Percentiles rank a stretch among this genome's conserved stretches.
Conservation (phyloP, 35 echinoderm and acorn worm species). For the Nesometra sesokonis region DNA sequence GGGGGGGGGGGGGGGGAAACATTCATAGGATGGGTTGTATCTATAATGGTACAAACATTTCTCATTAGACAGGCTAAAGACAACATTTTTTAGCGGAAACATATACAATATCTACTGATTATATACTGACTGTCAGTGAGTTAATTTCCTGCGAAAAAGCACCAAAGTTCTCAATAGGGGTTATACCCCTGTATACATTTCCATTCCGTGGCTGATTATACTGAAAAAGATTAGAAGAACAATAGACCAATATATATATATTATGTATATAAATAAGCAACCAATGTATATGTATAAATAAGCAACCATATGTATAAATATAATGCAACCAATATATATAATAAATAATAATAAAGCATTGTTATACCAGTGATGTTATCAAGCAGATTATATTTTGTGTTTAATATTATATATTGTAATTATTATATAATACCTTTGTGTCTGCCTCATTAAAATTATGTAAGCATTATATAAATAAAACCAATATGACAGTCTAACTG, state of each 20-base stretch:
- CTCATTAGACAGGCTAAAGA: background rate
- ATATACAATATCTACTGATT: background rate
- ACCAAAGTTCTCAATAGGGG: background rate
- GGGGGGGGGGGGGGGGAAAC: background rate
- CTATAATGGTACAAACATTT: background rate
- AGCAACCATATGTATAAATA: too few relatives aligned
- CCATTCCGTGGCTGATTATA: background rate
- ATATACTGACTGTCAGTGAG: background rate
- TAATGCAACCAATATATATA: too few relatives aligned
- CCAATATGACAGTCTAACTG: background rate
- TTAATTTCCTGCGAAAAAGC: background rate
- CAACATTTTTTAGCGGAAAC: background rate
- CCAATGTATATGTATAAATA: too few relatives aligned
- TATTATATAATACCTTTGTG: background rate
- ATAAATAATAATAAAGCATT: background rate
- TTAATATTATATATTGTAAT: background rate
- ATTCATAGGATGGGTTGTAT: background rate
- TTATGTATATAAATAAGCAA: background rate
- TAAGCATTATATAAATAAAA: too few relatives aligned
- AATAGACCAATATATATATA: background rate
- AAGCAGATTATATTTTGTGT: background rate
- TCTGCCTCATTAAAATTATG: background rate
- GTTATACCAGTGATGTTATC: too few relatives aligned
- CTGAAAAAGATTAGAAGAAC: constrained; percentile 1
- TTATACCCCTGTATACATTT: background rate